Evolutionary conservation across 2,797 vertebrate species (phyloP).

Genomic region (Rhynchotus rufescens): DNA sequence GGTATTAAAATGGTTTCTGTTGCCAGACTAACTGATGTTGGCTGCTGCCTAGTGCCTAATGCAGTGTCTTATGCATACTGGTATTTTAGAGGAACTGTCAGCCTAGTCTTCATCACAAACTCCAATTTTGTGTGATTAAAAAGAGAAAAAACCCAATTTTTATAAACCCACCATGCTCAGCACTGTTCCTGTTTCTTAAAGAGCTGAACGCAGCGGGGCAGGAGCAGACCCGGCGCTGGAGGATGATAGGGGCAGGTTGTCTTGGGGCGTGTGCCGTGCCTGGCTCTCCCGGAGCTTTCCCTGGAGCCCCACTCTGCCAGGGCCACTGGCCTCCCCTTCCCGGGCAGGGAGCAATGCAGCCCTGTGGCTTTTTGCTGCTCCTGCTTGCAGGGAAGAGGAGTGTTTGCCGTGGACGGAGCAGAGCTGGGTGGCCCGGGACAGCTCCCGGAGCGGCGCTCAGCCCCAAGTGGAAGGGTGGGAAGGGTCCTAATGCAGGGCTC

Average conservation of each 20-base stretch:
- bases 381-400: no score
- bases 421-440: no score
- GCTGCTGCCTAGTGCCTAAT: conserved; percentile 73
- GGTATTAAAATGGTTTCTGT: conserved; percentile 70
- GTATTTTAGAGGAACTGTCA: conserved; percentile 71
- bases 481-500: neutral
- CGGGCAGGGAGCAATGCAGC: neutral
- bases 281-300: neutral
- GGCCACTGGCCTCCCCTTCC: neutral
- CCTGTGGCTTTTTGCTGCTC: no score
- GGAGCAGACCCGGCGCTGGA: neutral
- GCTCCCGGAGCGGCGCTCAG: no score
- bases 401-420: no score
- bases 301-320: fast-evolving
- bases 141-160: conserved; percentile 56
- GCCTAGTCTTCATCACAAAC: conserved; percentile 70
- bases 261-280: no score
- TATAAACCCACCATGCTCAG: conserved; percentile 59
- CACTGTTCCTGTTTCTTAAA: conserved; percentile 43
- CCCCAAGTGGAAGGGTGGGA: neutral
- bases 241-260: neutral
- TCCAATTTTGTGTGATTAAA: conserved; percentile 74
- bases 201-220: neutral
- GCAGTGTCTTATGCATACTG: conserved; percentile 68
- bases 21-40: conserved; percentile 64